Conservation (phyloP, 2,113 vertebrate genomes). For the Psophia crepitans region DNA sequence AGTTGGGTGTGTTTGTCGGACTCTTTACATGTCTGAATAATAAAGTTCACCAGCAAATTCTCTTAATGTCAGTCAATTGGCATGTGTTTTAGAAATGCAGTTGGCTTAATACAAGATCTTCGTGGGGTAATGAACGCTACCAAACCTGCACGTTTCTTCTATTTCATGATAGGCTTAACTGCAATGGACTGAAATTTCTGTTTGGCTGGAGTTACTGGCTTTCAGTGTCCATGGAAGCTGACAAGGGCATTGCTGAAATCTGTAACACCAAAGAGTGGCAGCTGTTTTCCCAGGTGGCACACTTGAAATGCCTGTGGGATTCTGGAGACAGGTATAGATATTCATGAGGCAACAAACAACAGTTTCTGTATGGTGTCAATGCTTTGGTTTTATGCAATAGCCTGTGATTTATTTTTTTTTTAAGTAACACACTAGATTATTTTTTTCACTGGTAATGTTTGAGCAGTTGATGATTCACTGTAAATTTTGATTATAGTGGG, state of each 20-base stretch:
- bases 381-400: neutral
- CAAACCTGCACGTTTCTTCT: neutral
- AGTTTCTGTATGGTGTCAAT: neutral
- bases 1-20: neutral
- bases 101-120: neutral
- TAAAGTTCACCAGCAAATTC: neutral
- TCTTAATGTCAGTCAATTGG: neutral
- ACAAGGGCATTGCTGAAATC: neutral
- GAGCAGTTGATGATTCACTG: neutral
- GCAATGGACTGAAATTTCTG: neutral
- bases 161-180: neutral
- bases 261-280: neutral
- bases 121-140: neutral
- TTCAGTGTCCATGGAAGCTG: neutral
- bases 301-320: neutral
- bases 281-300: neutral
- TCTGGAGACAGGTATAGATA: neutral
- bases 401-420: neutral
- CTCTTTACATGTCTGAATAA: rapidly evolving
- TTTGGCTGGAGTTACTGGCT: neutral
- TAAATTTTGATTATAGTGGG: neutral
- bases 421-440: neutral
- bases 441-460: neutral
- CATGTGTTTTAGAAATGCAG: neutral
- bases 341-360: neutral